Base-by-base conservation (phyloP, 2,888 invertebrate genomes). In the Pheosia tremula region DNA sequence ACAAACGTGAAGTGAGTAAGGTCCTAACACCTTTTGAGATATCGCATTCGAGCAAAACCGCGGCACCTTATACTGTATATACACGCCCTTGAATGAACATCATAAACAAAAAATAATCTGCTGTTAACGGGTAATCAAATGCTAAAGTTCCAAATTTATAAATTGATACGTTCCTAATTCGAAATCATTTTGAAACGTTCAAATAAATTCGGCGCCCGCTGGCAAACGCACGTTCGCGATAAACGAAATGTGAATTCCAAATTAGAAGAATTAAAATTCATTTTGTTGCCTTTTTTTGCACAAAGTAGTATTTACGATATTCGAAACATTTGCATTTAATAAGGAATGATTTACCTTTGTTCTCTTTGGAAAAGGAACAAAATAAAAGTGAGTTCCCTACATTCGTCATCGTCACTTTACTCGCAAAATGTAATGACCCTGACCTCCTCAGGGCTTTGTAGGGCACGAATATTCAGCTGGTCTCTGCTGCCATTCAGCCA, bases 161-260 rank as follows among this genome's bases (percentile, higher is more conserved):
- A 86, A 86, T 80, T 85, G 81, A 87, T 87, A 84, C 81, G 85
- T 87, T 81, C 81, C 75, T 83, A 85, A 84, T 84, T 83, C 75
- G 78, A 83, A 87, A 85, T 81, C 81, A 78, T 80, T 85, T 85
- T 80, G 67, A 68, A 81, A 74, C 75, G 73, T 76, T 75, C 74
- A 77, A 81, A 80, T 78, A 79, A 81, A 78, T 79, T 76, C 78
- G 67, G 74, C 72, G 67, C 75, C 75, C 75, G 77, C 77, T 74
- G 77, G 75, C 75, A 71, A 75, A 77, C 55, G 69, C 63, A 70
- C 65, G 65, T 76, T 82, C 81, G 79, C 77, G 77, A 80, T 85
- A 85, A 86, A 83, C 79, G 82, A 80, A 82, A 81, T 76, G 81
- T 79, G 75, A 82, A 81, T 80, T 77, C 69, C 60, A 72, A 77